Evolutionary conservation across 1,140 invertebrate genomes (phyloP).

Genomic region (Antheraea mylitta): DNA sequence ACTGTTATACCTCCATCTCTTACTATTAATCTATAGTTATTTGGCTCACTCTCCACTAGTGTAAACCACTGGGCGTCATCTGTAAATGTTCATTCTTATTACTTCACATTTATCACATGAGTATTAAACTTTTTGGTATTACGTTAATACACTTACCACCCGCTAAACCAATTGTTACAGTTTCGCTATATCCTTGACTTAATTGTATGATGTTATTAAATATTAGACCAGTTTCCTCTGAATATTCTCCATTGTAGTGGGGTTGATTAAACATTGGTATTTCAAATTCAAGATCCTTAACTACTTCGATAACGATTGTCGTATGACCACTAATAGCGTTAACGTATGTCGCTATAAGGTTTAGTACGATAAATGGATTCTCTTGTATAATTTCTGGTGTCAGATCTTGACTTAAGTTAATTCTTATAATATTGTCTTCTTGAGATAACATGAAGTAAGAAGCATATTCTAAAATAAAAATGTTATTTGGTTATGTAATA

Average conservation of each 20-base stretch:
- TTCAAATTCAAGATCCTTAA: constrained; percentile 11
- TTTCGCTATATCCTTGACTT: constrained; percentile 15
- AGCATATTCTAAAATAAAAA: constrained; percentile 28
- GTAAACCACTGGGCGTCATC: constrained; percentile 35
- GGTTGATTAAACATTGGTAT: constrained; percentile 26
- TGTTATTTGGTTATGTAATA: too few species aligned
- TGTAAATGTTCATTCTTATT: constrained; percentile 22
- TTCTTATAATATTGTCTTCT: constrained; percentile 11
- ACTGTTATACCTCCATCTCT: constrained; percentile 18
- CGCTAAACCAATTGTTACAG: constrained; percentile 15
- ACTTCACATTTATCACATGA: too few species aligned
- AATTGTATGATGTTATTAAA: constrained; percentile 14
- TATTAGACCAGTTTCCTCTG: constrained; percentile 15
- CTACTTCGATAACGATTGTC: constrained; percentile 34
- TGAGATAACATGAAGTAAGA: constrained; percentile 23
- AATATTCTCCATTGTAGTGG: constrained; percentile 36
- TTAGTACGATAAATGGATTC: constrained; percentile 27
- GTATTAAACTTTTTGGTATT: background rate
- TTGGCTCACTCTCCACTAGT: constrained; percentile 14
- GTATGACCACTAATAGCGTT: constrained; percentile 31
- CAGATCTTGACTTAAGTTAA: constrained; percentile 20
- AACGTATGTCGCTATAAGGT: constrained; percentile 23
- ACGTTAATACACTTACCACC: constrained; percentile 6
- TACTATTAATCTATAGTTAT: constrained; percentile 20
- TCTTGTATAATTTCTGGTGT: constrained; percentile 21